These are phyloP conservation scores for Microtus ochrogaster DNA, from an alignment of 2,113 vertebrate genomes.

Conservation along the genomic window DNA sequence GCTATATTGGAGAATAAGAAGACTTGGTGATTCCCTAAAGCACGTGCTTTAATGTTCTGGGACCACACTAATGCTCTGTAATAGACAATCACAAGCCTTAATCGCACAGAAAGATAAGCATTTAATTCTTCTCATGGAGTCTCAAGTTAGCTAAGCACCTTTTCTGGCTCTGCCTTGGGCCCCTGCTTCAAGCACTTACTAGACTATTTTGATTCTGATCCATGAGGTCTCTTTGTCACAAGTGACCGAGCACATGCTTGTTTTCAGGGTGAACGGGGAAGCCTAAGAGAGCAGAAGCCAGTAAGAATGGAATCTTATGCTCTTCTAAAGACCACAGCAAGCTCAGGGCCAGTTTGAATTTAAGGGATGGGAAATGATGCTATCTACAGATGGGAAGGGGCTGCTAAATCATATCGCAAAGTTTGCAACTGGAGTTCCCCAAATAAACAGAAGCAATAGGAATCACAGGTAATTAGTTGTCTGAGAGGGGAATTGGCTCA, in stretches of 20 bases:
- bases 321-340: background rate
- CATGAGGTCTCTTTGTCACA: background rate
- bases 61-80: background rate
- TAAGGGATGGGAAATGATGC: background rate
- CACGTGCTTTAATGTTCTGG: background rate
- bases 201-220: background rate
- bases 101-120: background rate
- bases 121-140: background rate
- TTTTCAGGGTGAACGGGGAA: background rate
- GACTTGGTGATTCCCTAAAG: background rate
- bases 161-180: background rate
- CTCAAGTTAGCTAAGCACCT: too few species aligned
- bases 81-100: background rate
- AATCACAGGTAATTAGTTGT: background rate
- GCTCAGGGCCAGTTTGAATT: background rate
- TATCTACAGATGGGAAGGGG: background rate
- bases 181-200: background rate
- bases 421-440: background rate
- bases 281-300: background rate
- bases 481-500: background rate
- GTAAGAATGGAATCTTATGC: background rate
- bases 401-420: background rate
- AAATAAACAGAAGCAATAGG: background rate
- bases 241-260: background rate
- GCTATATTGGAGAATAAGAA: background rate